Evolutionary conservation across 2,113 vertebrate genomes (phyloP).

Genomic region (Myotis davidii): DNA sequence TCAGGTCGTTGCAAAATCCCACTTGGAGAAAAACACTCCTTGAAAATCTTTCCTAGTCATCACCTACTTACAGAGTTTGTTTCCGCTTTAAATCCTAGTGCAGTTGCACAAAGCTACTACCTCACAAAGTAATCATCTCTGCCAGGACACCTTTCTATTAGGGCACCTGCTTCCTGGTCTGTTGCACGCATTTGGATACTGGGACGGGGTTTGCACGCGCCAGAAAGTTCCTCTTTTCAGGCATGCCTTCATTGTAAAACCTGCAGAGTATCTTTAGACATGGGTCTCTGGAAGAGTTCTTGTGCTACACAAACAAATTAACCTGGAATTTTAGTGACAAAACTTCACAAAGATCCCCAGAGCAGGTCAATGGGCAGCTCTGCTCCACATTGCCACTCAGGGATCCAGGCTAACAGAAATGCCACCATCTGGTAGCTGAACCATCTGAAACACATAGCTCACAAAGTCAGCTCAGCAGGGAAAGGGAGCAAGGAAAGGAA

Average conservation of each 20-base stretch:
- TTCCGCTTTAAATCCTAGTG: background rate
- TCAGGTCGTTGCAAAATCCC: background rate
- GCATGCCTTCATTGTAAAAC: background rate
- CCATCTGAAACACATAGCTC: background rate
- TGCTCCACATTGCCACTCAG: background rate
- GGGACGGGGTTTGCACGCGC: no score
- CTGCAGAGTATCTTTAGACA: background rate
- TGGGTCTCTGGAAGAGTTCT: background rate
- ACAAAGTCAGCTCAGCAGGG: background rate
- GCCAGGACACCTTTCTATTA: background rate
- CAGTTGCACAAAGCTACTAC: background rate
- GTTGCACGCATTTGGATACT: background rate
- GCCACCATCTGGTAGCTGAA: background rate
- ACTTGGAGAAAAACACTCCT: background rate
- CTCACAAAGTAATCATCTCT: background rate
- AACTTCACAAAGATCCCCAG: background rate
- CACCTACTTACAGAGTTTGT: background rate
- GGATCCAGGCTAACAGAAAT: background rate
- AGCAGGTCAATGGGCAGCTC: background rate
- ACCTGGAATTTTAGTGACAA: background rate
- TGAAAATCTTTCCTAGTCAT: background rate
- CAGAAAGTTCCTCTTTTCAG: background rate
- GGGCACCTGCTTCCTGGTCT: background rate
- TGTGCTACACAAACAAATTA: background rate
- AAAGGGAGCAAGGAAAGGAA: background rate